These are phyloP conservation scores for Hylia prasina DNA, from an alignment of 2,113 vertebrate genomes.

Conservation along the genomic window DNA sequence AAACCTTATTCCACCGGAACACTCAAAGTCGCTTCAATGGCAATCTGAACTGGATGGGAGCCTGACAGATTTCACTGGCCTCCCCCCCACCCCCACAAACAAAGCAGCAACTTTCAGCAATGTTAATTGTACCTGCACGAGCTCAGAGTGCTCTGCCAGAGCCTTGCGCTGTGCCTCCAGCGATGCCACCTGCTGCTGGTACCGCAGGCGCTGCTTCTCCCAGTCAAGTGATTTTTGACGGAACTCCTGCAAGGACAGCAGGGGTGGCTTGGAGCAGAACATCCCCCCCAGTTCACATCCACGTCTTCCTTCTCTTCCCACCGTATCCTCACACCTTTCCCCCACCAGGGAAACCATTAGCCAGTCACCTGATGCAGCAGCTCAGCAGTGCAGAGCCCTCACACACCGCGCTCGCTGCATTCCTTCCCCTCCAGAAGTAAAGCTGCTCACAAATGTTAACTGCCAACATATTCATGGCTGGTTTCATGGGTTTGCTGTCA, in stretches of 20 bases:
- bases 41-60: neutral
- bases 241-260: conserved; percentile 79
- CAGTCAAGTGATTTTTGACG: conserved; percentile 81
- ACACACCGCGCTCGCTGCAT: neutral
- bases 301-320: neutral
- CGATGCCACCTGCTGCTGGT: conserved; percentile 83
- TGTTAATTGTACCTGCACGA: conserved; percentile 76
- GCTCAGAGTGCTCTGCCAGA: conserved; percentile 81
- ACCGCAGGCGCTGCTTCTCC: conserved; percentile 84
- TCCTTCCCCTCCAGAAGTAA: conserved; percentile 31
- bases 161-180: conserved; percentile 87
- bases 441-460: conserved; percentile 13
- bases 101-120: neutral
- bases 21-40: neutral
- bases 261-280: neutral
- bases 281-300: neutral
- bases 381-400: neutral
- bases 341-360: conserved; percentile 58
- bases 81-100: neutral
- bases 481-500: conserved; percentile 52
- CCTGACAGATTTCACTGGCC: neutral
- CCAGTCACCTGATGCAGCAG: conserved; percentile 9
- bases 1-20: neutral
- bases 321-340: neutral
- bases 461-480: neutral